Evolutionary conservation across 2,888 invertebrate genomes (phyloP).

Genomic region (Dynastes tityus): DNA sequence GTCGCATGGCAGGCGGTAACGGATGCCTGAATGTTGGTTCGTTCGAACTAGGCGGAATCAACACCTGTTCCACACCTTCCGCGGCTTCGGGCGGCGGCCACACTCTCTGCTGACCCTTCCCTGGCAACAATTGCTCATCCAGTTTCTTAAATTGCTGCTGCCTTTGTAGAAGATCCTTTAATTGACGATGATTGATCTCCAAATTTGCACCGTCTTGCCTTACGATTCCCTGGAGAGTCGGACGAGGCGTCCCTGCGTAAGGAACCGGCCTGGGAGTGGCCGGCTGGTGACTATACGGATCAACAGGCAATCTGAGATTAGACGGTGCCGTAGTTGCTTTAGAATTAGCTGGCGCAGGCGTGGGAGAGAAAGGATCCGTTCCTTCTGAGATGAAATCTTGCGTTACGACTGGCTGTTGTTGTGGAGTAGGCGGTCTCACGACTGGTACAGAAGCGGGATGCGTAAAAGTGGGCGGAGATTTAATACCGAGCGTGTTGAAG

Average conservation of each 20-base stretch:
- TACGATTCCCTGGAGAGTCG: constrained; percentile 53
- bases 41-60: constrained; percentile 65
- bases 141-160: constrained; percentile 79
- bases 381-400: constrained; percentile 56
- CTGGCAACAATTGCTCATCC: constrained; percentile 68
- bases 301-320: constrained; percentile 66
- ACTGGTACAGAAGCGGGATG: constrained; percentile 57
- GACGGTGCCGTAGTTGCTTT: constrained; percentile 58
- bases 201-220: constrained; percentile 68
- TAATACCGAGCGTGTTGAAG: constrained; percentile 63
- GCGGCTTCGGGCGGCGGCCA: constrained; percentile 71
- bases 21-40: constrained; percentile 82
- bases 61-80: constrained; percentile 62
- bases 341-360: constrained; percentile 56
- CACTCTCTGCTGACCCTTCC: constrained; percentile 70
- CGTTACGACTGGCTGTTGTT: constrained; percentile 67
- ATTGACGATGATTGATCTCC: constrained; percentile 79
- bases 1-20: constrained; percentile 74
- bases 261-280: constrained; percentile 73
- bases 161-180: constrained; percentile 85
- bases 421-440: constrained; percentile 57
- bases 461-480: constrained; percentile 62
- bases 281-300: constrained; percentile 73
- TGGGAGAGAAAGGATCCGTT: constrained; percentile 65
- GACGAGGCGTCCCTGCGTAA: constrained; percentile 63